These are phyloP conservation scores for Poecilia velifera DNA, from an alignment of 2,797 vertebrate species.

Conservation along the genomic window DNA sequence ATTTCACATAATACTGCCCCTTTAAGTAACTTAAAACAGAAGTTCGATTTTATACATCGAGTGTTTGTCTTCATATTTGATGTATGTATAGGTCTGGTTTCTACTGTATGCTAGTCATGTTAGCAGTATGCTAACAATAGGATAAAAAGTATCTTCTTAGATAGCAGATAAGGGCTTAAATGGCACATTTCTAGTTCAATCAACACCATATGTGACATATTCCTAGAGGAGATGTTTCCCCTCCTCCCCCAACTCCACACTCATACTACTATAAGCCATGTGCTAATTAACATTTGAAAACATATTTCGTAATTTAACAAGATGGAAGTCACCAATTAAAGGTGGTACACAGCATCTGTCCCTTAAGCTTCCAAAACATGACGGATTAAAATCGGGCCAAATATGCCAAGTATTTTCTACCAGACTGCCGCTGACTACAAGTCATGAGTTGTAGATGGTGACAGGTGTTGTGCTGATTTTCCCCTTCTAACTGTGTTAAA, in stretches of 20 bases:
- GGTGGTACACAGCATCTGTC: slow-evolving; percentile 72
- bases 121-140: slow-evolving; percentile 13
- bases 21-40: too few species aligned
- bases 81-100: not conserved
- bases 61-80: not conserved
- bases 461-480: slow-evolving; percentile 63
- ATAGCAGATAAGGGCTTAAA: slow-evolving; percentile 13
- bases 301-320: slow-evolving; percentile 57
- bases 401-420: slow-evolving; percentile 51
- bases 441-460: slow-evolving; percentile 38
- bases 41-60: not conserved
- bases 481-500: slow-evolving; percentile 27
- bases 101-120: not conserved
- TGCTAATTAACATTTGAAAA: slow-evolving; percentile 64
- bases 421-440: slow-evolving; percentile 52
- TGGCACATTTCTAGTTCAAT: slow-evolving; percentile 37
- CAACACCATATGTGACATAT: slow-evolving; percentile 30
- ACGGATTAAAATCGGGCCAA: slow-evolving; percentile 57
- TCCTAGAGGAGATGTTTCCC: slow-evolving; percentile 32
- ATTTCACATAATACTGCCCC: too few species aligned
- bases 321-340: slow-evolving; percentile 70
- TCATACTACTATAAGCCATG: slow-evolving; percentile 26
- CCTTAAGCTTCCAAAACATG: slow-evolving; percentile 60
- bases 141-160: slow-evolving; percentile 21
- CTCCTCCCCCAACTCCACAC: not conserved